phyloP scores from a whole-genome alignment of 2,888 invertebrate species.

The Uropetala carovei region DNA sequence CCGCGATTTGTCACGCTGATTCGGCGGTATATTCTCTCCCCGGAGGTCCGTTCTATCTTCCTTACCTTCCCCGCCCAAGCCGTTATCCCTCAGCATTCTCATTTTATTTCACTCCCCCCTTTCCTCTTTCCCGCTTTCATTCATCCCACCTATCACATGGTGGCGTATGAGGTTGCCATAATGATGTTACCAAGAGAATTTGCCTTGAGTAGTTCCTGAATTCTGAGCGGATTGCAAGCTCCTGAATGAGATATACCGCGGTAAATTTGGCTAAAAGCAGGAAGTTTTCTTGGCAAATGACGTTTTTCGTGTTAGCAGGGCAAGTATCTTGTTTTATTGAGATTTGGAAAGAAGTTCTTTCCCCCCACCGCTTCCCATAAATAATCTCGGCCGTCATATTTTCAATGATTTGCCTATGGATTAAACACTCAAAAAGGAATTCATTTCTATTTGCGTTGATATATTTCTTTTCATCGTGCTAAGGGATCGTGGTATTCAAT shows the following conservation, averaged over 20 bases:
- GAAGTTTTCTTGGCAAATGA: not conserved
- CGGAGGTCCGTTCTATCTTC: not conserved
- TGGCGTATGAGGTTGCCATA: not conserved
- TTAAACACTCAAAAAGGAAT: too few species aligned
- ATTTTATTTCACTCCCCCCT: not conserved
- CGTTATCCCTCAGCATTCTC: not conserved
- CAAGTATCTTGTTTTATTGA: not conserved
- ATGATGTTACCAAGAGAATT: not conserved
- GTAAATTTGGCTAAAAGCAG: not conserved
- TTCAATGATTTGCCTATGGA: not conserved
- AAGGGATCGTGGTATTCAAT: too few species aligned
- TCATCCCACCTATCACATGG: not conserved
- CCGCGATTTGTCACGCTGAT: conserved; percentile 17
- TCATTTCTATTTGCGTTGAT: too few species aligned
- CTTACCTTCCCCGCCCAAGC: conserved; percentile 24
- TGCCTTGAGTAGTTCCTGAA: too few species aligned
- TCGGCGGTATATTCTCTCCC: not conserved
- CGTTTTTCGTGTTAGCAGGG: not conserved
- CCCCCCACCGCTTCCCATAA: not conserved
- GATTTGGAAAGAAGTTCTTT: not conserved
- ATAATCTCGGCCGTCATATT: not conserved
- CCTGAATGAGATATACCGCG: too few species aligned
- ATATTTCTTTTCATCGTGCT: too few species aligned
- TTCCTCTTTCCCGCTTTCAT: not conserved
- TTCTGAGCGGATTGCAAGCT: too few species aligned